Conservation (phyloP, 2,113 vertebrate species). For the Ameiurus melas region DNA sequence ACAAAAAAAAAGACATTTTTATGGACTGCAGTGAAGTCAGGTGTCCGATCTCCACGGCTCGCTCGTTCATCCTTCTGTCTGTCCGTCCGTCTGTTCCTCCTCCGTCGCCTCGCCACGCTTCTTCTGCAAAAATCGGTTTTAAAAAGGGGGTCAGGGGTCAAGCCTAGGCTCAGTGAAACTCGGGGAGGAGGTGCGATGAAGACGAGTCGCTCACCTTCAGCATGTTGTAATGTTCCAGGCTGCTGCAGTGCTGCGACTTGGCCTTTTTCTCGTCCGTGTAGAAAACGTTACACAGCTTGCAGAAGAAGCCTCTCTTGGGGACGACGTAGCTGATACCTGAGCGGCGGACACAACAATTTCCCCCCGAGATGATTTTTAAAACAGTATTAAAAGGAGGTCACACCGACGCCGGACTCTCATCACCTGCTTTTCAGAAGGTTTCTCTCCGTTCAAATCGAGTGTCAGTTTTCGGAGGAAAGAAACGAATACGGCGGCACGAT, state of each 20-base stretch:
- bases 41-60: neutral
- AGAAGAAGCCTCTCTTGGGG: conserved; percentile 85
- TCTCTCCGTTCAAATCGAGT: too few relatives aligned
- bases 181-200: neutral
- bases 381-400: too few relatives aligned
- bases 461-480: too few relatives aligned
- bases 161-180: neutral
- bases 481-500: too few relatives aligned
- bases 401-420: too few relatives aligned
- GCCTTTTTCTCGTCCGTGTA: conserved; percentile 87
- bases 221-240: conserved; percentile 85
- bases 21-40: conserved; percentile 23
- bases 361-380: too few relatives aligned
- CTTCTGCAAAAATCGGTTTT: conserved; percentile 29
- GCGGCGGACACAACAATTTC: conserved; percentile 53
- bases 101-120: conserved; percentile 29
- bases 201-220: conserved; percentile 74
- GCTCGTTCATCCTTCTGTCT: conserved; percentile 1
- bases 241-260: conserved; percentile 87
- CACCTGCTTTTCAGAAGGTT: too few relatives aligned
- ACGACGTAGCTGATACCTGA: conserved; percentile 82
- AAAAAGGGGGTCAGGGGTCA: neutral
- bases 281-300: conserved; percentile 87
- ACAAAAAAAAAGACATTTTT: conserved; percentile 4
- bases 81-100: conserved; percentile 25